Conservation (phyloP, 2,888 invertebrate genomes). For the Dynastes tityus region DNA sequence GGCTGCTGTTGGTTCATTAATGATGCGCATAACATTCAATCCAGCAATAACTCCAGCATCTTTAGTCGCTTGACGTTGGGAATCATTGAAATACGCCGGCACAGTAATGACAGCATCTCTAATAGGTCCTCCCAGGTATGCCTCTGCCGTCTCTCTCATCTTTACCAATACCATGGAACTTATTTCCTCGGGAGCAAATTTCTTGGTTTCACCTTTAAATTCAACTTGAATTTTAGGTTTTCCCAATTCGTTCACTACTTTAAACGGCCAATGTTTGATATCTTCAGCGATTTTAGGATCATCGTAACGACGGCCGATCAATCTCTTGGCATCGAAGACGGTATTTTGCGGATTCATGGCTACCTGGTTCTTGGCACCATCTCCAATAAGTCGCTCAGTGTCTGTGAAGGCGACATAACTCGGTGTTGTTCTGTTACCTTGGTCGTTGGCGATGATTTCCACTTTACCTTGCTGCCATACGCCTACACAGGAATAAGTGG, state of each 20-base stretch:
- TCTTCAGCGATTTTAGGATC: slow-evolving; percentile 84
- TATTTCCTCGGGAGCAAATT: slow-evolving; percentile 79
- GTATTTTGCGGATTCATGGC: slow-evolving; percentile 82
- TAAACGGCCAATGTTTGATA: slow-evolving; percentile 89
- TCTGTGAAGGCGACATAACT: slow-evolving; percentile 82
- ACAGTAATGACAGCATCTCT: slow-evolving; percentile 84
- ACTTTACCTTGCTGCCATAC: slow-evolving; percentile 88
- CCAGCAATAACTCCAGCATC: slow-evolving; percentile 80
- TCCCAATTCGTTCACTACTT: slow-evolving; percentile 76
- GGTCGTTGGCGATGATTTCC: slow-evolving; percentile 81
- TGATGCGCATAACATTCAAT: slow-evolving; percentile 77
- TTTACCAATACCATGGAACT: slow-evolving; percentile 78
- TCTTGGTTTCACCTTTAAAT: slow-evolving; percentile 77
- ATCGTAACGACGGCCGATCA: slow-evolving; percentile 85
- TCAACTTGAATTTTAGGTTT: slow-evolving; percentile 80
- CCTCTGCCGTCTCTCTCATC: slow-evolving; percentile 80
- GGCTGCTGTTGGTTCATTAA: slow-evolving; percentile 77
- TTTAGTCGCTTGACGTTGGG: slow-evolving; percentile 79
- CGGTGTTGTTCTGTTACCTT: slow-evolving; percentile 82
- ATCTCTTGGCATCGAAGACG: slow-evolving; percentile 80
- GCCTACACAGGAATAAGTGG: slow-evolving; percentile 90
- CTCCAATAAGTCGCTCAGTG: slow-evolving; percentile 77
- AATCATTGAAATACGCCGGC: slow-evolving; percentile 83
- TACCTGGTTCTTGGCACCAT: slow-evolving; percentile 79
- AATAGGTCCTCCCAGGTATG: slow-evolving; percentile 78